Evolutionary conservation across 2,888 invertebrate species (phyloP).

Genomic region (Megaustenia siamemsis): DNA sequence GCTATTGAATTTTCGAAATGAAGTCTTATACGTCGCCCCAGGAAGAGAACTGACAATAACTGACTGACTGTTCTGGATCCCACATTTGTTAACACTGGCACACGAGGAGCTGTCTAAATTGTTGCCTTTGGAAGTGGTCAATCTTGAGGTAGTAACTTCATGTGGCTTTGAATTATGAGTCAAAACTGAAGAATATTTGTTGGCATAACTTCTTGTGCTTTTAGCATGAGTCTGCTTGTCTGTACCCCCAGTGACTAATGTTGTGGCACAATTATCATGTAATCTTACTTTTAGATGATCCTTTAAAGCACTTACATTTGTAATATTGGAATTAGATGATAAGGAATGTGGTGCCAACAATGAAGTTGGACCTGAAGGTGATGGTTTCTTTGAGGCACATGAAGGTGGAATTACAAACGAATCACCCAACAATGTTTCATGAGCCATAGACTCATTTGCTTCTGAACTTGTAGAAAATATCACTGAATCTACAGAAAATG

Average conservation of each 20-base stretch:
- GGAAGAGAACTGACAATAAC: constrained; percentile 11
- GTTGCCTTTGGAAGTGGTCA: neutral
- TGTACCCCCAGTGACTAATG: neutral
- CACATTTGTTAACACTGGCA: neutral
- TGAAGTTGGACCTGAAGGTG: neutral
- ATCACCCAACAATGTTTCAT: neutral
- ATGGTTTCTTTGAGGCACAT: neutral
- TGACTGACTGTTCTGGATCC: constrained; percentile 24
- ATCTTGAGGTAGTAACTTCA: neutral
- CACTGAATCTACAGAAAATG: neutral
- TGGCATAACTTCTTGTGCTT: neutral
- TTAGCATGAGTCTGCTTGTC: neutral
- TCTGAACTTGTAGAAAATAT: neutral
- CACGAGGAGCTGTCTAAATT: neutral
- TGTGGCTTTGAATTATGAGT: neutral
- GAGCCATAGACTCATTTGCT: neutral
- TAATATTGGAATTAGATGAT: neutral
- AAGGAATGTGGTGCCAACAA: neutral
- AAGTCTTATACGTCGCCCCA: constrained; percentile 6
- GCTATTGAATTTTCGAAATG: constrained; percentile 42
- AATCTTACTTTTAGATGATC: too few relatives aligned
- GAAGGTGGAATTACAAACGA: constrained; percentile 27
- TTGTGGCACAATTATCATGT: neutral
- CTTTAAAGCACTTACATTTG: neutral
- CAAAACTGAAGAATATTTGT: too few relatives aligned